Evolutionary conservation across 1,140 invertebrate species (phyloP), one percentile per base, ranked within the genome.

Genomic region (Diabrotica virgifera): DNA sequence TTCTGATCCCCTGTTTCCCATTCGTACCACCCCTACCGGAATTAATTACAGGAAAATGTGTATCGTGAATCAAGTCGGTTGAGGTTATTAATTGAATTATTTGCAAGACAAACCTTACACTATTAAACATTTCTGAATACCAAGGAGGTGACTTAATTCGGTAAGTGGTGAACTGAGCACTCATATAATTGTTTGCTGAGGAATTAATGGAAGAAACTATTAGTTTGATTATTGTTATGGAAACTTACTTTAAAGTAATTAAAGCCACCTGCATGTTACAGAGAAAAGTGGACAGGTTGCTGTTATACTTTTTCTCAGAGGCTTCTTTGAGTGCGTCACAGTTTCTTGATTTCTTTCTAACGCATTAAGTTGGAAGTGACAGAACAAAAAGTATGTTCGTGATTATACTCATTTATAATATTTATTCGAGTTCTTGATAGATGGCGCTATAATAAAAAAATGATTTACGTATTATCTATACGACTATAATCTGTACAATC

Each of bases 1-100:
- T 46, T 46, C 40, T 46, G 40, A 46, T 46, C 40, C 40, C 40
- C 40, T 46, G 40, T 46, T 46, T 46, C 40, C 40, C 40, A n/a
- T 46, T 46, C 40, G 40, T 8, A 46, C n/a, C 5, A 24, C 40
- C 40, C 8, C 8, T 46, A 46, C 40, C 40, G 40, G 40, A 46
- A 46, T 46, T 46, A 46, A 46, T 46, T 46, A 46, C 40, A 46
- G 40, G 40, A 46, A 46, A 46, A 46, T 46, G 8, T 46, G 40
- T 46, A 46, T 46, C 40, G 40, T 46, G 40, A 46, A 46, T 46
- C 40, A 46, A 46, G 40, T 46, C 40, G 40, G 40, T 46, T 46
- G 40, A 46, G 40, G 8, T 46, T 46, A 46, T 10, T 46, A 10
- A 46, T 46, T 46, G 40, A 46, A 46, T 46, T 46, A 46, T 46